Evolutionary conservation across 2,888 invertebrate species (phyloP), one percentile per base, ranked within the genome.

Genomic region (Mycalesis mineus): DNA sequence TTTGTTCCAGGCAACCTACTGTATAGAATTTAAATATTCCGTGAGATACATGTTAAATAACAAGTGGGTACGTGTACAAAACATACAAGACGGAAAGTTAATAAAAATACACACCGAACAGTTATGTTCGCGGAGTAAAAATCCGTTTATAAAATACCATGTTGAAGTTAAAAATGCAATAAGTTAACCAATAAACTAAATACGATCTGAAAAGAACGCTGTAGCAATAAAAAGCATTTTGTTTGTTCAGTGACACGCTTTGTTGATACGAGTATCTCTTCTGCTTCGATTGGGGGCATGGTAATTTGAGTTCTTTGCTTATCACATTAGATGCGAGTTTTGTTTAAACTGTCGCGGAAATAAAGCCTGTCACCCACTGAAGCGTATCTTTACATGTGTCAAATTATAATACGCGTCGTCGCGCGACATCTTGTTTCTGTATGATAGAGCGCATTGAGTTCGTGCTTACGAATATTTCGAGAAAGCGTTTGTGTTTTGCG

Each of bases 111-210:
- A 39, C 50, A 15, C 7, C 14, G n/a, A 22, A 22, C 22, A 22
- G 22, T 22, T 22, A 22, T 9, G 40, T 28, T 14, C 13, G 9
- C 13, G 29, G 31, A 53, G 53, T 52, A 52, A 52, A 56, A 50
- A 51, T 56, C 45, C 57, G 28, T 55, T 55, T 50, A 50, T 57
- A 29, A 58, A 53, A 57, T 48, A 51, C 58, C 54, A 40, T 6
- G 58, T 33, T 58, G 60, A 61, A 45, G 58, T 57, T 17, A 36
- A 55, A 55, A 61, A 61, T 61, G 60, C 60, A 61, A 61, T 61
- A 61, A 61, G 54, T 58, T 51, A 55, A 61, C 55, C 58, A 51
- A 61, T 61, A 61, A 52, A 52, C 17, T 42, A 41, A 55, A 61
- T 61, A 58, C 60, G 40, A 42, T 61, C 47, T 55, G 52, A 52